Base-by-base conservation (phyloP, 2,113 vertebrate species). In the Corynorhinus townsendii region DNA sequence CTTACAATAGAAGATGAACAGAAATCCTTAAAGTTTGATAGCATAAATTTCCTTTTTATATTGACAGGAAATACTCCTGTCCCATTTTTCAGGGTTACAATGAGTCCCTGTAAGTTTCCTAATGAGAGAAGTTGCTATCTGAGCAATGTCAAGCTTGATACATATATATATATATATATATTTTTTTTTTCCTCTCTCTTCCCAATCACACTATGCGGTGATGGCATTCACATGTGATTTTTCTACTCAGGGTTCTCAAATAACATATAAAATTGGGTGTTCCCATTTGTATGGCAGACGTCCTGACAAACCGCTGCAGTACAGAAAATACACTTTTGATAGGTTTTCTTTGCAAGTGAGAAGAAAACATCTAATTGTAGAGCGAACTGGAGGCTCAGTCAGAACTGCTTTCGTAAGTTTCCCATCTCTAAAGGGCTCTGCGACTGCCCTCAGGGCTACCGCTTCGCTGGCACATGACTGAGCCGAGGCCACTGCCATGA, bases 1-100 rank as follows among this genome's bases (percentile, higher is more conserved):
- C 79, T 89, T 96, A 83, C 52, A 83, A 91, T 94, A 92, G 90
- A 91, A 92, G 90, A 91, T 92, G 90, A 95, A 12, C 59, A 90
- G 30, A 89, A 95, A 96, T 77, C 97, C 97, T 98, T 97, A 96
- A 97, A 98, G 94, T 95, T 96, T 96, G 71, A 93, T 98, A 98
- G 97, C 96, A 90, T 96, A 90, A 97, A 97, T 96, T 86, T 93
- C 94, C 96, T 95, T 96, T 96, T 98, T 95, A 94, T 94, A 96
- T 81, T 64, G 95, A 97, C 88, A 98, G 98, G 97, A 95, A 98
- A 45, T 73, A n/a, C n/a, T 75, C 49, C 95, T 95, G 97, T 93
- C 87, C 90, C 87, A 33, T 95, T 95, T 96, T 72, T 94, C 84
- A 30, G 11, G 59, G 28, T 81, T 66, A 47, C 12, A 33, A 5